Conservation (phyloP, 2,888 invertebrate species). For the Dynastes grantii region DNA sequence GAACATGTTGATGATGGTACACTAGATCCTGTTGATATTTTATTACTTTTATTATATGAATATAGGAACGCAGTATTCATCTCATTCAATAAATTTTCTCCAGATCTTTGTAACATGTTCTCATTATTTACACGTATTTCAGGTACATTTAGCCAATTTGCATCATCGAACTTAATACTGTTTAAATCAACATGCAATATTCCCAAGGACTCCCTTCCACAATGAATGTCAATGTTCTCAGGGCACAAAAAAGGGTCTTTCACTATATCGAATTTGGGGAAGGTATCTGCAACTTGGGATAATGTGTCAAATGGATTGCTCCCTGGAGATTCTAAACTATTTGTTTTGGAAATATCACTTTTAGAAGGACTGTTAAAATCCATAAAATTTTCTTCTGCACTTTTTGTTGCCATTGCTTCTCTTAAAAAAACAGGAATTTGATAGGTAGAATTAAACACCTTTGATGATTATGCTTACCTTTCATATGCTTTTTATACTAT, state of each 20-base stretch:
- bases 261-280: not conserved
- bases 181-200: constrained; percentile 35
- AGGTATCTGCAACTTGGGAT: not conserved
- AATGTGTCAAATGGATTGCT: constrained; percentile 37
- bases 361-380: constrained; percentile 20
- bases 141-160: constrained; percentile 42
- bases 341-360: not conserved
- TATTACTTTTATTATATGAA: constrained; percentile 2
- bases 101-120: not conserved
- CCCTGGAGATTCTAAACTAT: constrained; percentile 3
- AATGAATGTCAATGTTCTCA: not conserved
- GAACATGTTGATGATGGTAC: constrained; percentile 8
- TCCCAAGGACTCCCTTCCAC: constrained; percentile 42
- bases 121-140: constrained; percentile 24
- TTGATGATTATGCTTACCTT: not conserved
- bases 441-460: not conserved
- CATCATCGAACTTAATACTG: constrained; percentile 22
- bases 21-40: constrained; percentile 29
- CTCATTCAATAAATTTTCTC: not conserved
- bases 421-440: not conserved
- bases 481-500: not conserved
- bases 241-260: not conserved
- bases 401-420: constrained; percentile 3
- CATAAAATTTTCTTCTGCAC: constrained; percentile 23
- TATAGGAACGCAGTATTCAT: constrained; percentile 36